Evolutionary conservation across 23 tunicate genomes (phyloP), one percentile per base, ranked within the genome.

Genomic region (Halocynthia roretzi): DNA sequence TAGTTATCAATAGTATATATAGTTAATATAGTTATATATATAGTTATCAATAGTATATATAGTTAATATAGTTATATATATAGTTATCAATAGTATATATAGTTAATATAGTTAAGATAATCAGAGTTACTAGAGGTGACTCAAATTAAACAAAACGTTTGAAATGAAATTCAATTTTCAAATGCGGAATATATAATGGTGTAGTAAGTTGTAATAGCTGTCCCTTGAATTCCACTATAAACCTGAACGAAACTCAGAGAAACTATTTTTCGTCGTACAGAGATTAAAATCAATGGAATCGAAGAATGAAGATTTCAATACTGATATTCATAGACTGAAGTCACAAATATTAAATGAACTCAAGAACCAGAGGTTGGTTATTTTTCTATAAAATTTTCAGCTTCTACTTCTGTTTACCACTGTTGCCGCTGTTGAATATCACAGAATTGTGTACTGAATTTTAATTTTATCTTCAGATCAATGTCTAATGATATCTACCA

Each of bases 241-340:
- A n/a, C n/a, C n/a, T n/a, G n/a, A n/a, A n/a, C n/a, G n/a, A n/a
- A n/a, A n/a, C n/a, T n/a, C n/a, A n/a, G n/a, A n/a, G n/a, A 20
- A n/a, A 15, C 0, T 67, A 19, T 74, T 77, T 12, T 60, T n/a
- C 64, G 2, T 60, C 4, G 17, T 15, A n/a, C 61, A 85, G 90
- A 85, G 74, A 73, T 63, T 85, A 50, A 80, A 80, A 56, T 80
- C 64, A 64, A 85, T 85, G 90, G 7, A 79, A 54, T 54, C 56
- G 44, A 75, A 85, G 44, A 80, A 80, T 68, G 90, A 80, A 61
- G 66, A 67, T 71, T 85, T 85, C 51, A 80, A 85, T 31, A 50
- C 53, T 19, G 90, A 85, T 73, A 71, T 85, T 8, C 62, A 72
- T 70, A 85, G 73, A 67, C 40, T 80, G 67, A 85, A 85, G 58